Conservation (phyloP, 2,113 vertebrate species). For the Poeciliopsis occidentalis region DNA sequence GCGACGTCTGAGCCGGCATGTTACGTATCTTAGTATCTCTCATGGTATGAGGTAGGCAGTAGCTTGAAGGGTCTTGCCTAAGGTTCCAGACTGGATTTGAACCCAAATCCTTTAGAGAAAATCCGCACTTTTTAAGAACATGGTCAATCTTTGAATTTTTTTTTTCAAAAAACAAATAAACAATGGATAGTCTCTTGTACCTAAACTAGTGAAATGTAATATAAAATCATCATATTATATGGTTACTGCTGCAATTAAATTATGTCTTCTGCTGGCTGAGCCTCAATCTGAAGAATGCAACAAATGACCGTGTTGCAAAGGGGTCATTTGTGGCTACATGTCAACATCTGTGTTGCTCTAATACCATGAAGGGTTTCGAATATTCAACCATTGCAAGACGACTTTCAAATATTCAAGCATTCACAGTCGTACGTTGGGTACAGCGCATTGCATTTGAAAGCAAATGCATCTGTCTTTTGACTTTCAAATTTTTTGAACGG, state of each 20-base stretch:
- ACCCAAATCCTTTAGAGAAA: neutral
- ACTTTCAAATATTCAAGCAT: neutral
- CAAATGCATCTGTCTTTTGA: no score
- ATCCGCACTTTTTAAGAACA: neutral
- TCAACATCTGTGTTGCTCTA: neutral
- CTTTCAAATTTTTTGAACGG: no score
- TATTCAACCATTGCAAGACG: neutral
- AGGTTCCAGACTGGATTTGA: no score
- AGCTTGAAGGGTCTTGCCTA: no score
- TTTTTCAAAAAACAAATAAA: neutral
- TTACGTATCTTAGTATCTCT: no score
- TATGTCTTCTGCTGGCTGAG: neutral
- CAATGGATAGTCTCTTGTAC: no score
- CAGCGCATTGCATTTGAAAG: no score
- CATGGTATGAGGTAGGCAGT: no score
- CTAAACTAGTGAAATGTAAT: neutral
- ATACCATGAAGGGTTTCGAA: neutral
- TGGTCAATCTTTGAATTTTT: neutral
- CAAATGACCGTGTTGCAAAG: no score
- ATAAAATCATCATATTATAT: neutral
- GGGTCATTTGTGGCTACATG: neutral
- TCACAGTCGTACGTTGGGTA: no score
- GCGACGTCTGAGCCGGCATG: no score
- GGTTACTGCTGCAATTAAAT: neutral
- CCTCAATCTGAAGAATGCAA: neutral